Evolutionary conservation across 2,888 invertebrate species (phyloP).

Genomic region (Plagodis dolabraria): DNA sequence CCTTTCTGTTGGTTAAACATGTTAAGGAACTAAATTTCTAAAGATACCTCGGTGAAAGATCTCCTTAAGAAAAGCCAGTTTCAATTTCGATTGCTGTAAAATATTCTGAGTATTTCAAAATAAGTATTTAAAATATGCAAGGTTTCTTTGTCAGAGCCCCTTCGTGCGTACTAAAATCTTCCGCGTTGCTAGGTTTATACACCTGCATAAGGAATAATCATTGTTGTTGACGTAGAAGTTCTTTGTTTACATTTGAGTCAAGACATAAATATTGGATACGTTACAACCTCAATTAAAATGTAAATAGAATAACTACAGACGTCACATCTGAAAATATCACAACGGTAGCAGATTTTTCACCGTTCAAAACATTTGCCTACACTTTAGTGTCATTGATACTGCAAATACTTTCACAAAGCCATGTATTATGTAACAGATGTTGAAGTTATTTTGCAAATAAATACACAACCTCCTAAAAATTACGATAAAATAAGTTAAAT

Average conservation of each 20-base stretch:
- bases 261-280: constrained; percentile 12
- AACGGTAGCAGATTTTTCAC: not conserved
- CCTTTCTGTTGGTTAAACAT: constrained; percentile 25
- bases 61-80: too few species aligned
- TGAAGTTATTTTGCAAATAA: too few species aligned
- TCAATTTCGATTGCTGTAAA: too few species aligned
- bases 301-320: not conserved
- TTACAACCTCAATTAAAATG: constrained; percentile 2
- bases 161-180: constrained; percentile 16
- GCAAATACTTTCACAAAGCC: constrained; percentile 1
- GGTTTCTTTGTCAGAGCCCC: too few species aligned
- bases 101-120: too few species aligned
- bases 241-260: constrained; percentile 11
- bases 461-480: too few species aligned
- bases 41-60: too few species aligned
- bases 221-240: not conserved
- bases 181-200: constrained; percentile 10
- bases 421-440: too few species aligned
- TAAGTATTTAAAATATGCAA: too few species aligned
- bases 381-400: constrained; percentile 1
- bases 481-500: too few species aligned
- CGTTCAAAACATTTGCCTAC: constrained; percentile 1
- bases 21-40: not conserved
- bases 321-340: not conserved
- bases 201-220: too few species aligned